Base-by-base conservation (phyloP, 2,888 invertebrate genomes). In the Drosophila merina region DNA sequence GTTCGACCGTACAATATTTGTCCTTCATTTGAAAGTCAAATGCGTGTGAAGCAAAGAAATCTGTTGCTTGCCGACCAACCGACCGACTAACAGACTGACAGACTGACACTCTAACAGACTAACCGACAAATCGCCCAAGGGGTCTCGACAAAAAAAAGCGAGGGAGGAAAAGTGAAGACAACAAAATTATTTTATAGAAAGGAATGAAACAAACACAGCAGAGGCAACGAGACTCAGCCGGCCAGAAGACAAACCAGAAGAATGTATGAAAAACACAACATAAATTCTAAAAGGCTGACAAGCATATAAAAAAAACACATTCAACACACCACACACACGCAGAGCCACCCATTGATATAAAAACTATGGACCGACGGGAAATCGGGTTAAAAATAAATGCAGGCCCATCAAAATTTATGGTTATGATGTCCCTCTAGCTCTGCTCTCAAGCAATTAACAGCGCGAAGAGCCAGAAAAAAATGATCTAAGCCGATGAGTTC, bases 21-120 rank as follows among this genome's bases (percentile, higher is more conserved):
- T 85, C 88, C 86, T 87, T 87, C 86, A 86, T 78, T 85, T 88
- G 85, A 88, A 87, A 87, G 86, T 88, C 86, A 86, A 87, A 87
- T 86, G 75, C 74, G 83, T 87, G 75, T 78, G 83, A 76, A 75
- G 84, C 76, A 64, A 71, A 78, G 80, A 82, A 82, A 82, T 83
- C 86, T 82, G 82, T 85, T 85, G 86, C 82, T 80, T 80, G 69
- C 79, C 48, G 57, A 60, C 59, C 62, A 71, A 55, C 44, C 49
- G 50, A 58, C 73, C 59, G 64, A 48, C 38, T 30, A 44, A 55
- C 20, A 20, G 20, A 20, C 54, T 55, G 55, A 44, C 38, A 48
- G 20, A 47, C 44, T 44, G 25, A 44, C 44, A 25, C 14, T 14
- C 54, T 55, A 59, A 44, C 38, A 48, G 28, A 47, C 44, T 44